Evolutionary conservation across 2,797 vertebrate genomes (phyloP), one percentile per base, ranked within the genome.

Genomic region (Mormyrus proboscirostris): DNA sequence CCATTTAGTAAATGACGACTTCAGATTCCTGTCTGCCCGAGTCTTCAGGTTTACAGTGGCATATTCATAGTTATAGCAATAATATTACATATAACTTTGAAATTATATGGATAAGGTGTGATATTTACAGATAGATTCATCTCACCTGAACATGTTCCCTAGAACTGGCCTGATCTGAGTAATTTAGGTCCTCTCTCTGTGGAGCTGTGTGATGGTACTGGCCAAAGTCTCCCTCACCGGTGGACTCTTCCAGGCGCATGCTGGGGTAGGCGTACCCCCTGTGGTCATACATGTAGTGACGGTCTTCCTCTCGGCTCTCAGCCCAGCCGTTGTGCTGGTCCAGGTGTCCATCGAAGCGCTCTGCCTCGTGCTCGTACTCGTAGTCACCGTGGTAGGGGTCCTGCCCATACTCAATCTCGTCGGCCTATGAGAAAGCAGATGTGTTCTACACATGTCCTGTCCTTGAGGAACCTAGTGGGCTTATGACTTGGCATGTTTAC

Each of bases 91-190:
- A 22, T n/a, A 4, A 59, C 10, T 7, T 6, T n/a, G 19, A 55
- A 12, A n/a, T n/a, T 59, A n/a, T n/a, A 76, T 19, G 16, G 14
- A 14, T 76, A 38, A 41, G 25, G 29, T 29, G 22, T 69, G 65
- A 33, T 29, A 69, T 69, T 69, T 33, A 33, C 65, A 69, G 16
- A 41, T 1, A 83, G 79, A 16, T 33, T n/a, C 85, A 38, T 4
- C 93, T 92, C 92, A 99, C 97, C 95, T 98, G 96, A 94, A 96
- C 95, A 90, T 94, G 94, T 51, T 96, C 95, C 62, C 95, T 94
- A 4, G 93, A 88, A 88, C 92, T 82, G 90, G 94, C 93, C 55
- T 94, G 91, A 88, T 96, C 94, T 3, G 92, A 95, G 7, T 90
- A 93, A 90, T 50, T 93, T 88, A 94, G 94, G 33, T 94, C 93